These are phyloP conservation scores for Drosophila cognata DNA, from an alignment of 2,888 invertebrate species.

Conservation along the genomic window DNA sequence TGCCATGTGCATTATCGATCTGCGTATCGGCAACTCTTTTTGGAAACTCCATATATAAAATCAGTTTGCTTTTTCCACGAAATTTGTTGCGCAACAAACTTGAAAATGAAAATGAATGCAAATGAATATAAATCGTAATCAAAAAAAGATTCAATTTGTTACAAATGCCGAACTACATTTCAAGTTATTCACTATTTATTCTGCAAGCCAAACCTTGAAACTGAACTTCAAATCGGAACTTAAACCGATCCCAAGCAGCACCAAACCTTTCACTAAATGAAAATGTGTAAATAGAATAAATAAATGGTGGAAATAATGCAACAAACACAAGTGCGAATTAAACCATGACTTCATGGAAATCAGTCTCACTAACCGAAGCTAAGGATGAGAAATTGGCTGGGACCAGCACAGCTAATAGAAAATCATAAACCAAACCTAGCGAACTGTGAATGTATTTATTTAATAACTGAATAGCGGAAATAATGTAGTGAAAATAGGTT, in stretches of 20 bases:
- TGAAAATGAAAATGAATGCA: background rate
- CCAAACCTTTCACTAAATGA: background rate
- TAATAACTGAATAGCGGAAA: background rate
- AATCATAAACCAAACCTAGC: background rate
- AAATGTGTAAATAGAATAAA: background rate
- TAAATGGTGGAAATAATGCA: background rate
- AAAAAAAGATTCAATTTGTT: background rate
- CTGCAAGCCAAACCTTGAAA: background rate
- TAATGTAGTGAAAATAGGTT: background rate
- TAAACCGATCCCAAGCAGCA: background rate
- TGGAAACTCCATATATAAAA: conserved; percentile 4
- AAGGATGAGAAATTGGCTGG: background rate
- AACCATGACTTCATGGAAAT: background rate
- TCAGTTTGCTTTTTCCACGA: background rate
- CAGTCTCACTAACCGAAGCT: background rate
- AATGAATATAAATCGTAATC: background rate
- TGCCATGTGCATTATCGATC: conserved; percentile 9
- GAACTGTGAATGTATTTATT: background rate
- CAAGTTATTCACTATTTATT: background rate
- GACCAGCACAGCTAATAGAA: background rate
- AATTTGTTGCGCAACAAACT: background rate
- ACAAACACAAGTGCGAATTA: background rate
- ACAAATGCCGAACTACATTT: background rate
- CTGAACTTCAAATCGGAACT: background rate
- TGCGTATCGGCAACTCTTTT: conserved; percentile 3